Evolutionary conservation across 2,888 invertebrate species (phyloP), one percentile per base, ranked within the genome.

Genomic region (Hyppa rectilinea): DNA sequence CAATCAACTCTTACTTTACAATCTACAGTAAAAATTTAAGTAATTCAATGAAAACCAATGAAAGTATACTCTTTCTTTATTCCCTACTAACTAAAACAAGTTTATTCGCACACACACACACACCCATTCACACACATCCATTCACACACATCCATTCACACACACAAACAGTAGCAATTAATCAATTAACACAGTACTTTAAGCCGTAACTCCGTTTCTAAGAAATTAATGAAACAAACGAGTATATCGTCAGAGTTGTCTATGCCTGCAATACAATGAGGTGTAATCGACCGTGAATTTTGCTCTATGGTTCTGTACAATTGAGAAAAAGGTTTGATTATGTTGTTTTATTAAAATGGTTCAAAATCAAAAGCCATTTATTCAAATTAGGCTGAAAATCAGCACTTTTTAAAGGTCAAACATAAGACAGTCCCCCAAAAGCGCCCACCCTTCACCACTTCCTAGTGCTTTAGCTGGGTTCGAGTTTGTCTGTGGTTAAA

Each of bases 181-280:
- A 78, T 85, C 85, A 81, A 83, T 85, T 80, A 83, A 77, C 73
- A 76, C 83, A 63, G 68, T 59, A 62, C 29, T 80, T 85, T 77
- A 70, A 55, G 36, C 55, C 12, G 71, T 55, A 58, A 68, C 47
- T 34, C 55, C 56, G 36, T 63, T 83, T 82, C 84, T 73, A 12
- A 77, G 84, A 85, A 85, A 69, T 69, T 49, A 59, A 66, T 66
- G 34, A 45, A 70, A 81, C 71, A 81, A 76, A 70, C 78, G 73
- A 65, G 68, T 77, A 62, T 81, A 78, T 66, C 56, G 69, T 80
- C 79, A 36, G 23, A 43, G 52, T 71, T 64, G 60, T 63, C 67
- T 61, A 60, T 56, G 50, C 38, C 55, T 55, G 61, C 59, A 52
- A 62, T 70, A 50, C 36, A 61, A 36, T 49, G 63, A 49, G 36